Base-by-base conservation (phyloP, 2,797 vertebrate genomes). In the Pampus argenteus region DNA sequence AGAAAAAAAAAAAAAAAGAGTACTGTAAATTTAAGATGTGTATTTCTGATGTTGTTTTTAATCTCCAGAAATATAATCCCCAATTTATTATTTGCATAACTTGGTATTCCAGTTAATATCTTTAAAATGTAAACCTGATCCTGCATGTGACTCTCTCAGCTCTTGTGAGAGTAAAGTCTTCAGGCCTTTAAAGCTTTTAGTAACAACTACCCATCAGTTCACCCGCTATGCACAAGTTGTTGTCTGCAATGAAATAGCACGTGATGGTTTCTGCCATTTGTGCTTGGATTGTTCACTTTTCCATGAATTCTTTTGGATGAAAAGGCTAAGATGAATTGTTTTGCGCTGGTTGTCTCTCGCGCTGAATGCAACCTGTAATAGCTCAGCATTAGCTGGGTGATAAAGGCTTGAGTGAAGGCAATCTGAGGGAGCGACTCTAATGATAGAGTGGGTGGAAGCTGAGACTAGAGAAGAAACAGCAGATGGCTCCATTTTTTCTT, bases 371-470 rank as follows among this genome's bases (percentile, higher is more conserved):
- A 86, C 83, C 78, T 69, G 77, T 78, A 80, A 78, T 63, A 79
- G 86, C 81, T 89, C 62, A 71, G 78, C 89, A 86, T 90, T 79
- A 76, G 88, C 87, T 84, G 81, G 75, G 70, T 84, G 88, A 83
- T 83, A 83, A 85, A 91, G 86, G 84, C 87, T 86, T 78, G 82
- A 85, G 85, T 78, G 86, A 86, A 91, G 85, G 81, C 82, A 86
- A 83, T 88, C 73, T 79, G 74, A 91, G 82, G 71, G 76, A 86
- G 83, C 71, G 74, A 64, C 83, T 88, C 88, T 90, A 91, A 92
- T 89, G 89, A 92, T 90, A 82, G 88, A 90, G 91, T 90, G 91
- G 90, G 91, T 82, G 86, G 87, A 89, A 91, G 90, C 78, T 59
- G 79, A 80, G 88, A 90, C 89, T 86, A 78, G 68, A 78, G 89